phyloP scores from a whole-genome alignment of 1,140 invertebrate genomes.

The Drosophila kikkawai region DNA sequence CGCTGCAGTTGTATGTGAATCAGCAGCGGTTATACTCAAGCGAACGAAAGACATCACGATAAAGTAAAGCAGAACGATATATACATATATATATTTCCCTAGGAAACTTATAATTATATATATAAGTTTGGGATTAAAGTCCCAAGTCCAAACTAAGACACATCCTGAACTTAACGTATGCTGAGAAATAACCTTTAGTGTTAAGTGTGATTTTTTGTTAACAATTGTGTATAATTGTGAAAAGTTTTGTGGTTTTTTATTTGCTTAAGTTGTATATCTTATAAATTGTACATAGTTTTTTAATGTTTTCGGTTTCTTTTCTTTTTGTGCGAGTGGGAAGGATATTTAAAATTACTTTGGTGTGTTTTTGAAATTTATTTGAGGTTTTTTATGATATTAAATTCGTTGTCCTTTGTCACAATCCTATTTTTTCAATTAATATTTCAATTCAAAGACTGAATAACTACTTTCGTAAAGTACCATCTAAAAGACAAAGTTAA shows the following conservation, averaged over 20 bases:
- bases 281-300: slow-evolving; percentile 35
- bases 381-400: slow-evolving; percentile 28
- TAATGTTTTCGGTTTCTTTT: background rate
- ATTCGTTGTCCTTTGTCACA: slow-evolving; percentile 1
- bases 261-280: slow-evolving; percentile 28
- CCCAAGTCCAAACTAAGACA: background rate
- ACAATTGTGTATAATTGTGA: slow-evolving; percentile 22
- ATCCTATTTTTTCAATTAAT: background rate
- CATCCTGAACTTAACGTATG: background rate
- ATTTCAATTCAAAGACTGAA: slow-evolving; percentile 47
- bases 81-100: slow-evolving; percentile 38
- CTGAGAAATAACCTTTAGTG: slow-evolving; percentile 12
- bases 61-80: slow-evolving; percentile 26
- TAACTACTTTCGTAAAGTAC: slow-evolving; percentile 10
- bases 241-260: slow-evolving; percentile 25
- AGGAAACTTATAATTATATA: slow-evolving; percentile 22
- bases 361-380: slow-evolving; percentile 5
- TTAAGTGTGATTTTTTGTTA: slow-evolving; percentile 42
- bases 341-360: slow-evolving; percentile 6
- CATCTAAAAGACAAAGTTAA: slow-evolving; percentile 19
- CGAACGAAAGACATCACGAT: slow-evolving; percentile 36
- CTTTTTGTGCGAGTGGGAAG: background rate
- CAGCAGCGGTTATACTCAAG: slow-evolving; percentile 46
- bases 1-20: slow-evolving; percentile 61
- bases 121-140: background rate